Conservation (phyloP, 2,888 invertebrate species). For the Lymantria monacha region DNA sequence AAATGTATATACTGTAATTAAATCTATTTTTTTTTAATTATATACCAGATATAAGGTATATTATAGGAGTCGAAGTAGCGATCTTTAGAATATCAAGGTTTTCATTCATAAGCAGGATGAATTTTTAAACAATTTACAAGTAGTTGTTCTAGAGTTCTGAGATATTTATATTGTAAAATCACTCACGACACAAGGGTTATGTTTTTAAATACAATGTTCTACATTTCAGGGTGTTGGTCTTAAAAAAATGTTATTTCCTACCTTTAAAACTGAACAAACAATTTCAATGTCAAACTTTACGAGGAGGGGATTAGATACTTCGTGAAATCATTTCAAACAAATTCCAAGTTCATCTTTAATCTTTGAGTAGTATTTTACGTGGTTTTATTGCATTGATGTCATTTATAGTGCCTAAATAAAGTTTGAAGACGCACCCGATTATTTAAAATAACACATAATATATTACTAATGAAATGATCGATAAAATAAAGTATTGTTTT, state of each 20-base stretch:
- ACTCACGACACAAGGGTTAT: no score
- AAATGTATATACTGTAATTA: no score
- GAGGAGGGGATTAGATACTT: constrained; percentile 61
- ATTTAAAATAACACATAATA: neutral
- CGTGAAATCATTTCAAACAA: constrained; percentile 39
- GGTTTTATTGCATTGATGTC: constrained; percentile 13
- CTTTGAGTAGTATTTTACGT: constrained; percentile 31
- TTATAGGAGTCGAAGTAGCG: no score
- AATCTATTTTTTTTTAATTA: no score
- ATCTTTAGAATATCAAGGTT: no score
- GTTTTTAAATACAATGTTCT: no score
- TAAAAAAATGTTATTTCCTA: constrained; percentile 56
- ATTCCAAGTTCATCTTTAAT: constrained; percentile 42
- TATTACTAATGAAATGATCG: no score
- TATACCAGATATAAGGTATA: no score
- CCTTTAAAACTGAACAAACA: constrained; percentile 68
- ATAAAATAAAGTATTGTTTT: constrained; percentile 7
- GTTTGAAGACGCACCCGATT: neutral
- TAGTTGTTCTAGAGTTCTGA: no score
- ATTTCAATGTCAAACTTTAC: constrained; percentile 75
- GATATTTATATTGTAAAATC: no score
- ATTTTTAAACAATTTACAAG: no score
- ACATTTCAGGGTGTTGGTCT: neutral
- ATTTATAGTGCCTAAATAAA: constrained; percentile 12
- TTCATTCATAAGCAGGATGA: no score